Base-by-base conservation (phyloP, 23 tunicate species). In the Pegea sp. region DNA sequence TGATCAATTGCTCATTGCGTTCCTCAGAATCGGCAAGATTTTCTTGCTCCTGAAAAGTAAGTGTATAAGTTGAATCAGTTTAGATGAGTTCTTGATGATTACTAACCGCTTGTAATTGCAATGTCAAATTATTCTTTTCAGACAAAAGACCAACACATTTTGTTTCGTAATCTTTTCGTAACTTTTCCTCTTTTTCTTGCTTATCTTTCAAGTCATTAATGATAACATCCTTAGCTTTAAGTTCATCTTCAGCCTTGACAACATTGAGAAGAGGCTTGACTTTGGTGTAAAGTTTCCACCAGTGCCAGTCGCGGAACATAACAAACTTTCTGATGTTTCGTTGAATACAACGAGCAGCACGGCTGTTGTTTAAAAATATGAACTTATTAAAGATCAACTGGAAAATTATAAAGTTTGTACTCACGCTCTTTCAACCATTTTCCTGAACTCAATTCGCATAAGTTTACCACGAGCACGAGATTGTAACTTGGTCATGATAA, bases 301-400 rank as follows among this genome's bases (percentile, higher is more conserved):
- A 87, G 46, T 87, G 89, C 96, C 96, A 87, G 34, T 87, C 96
- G 61, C 88, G 87, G 78, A 87, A 87, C 49, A 69, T 78, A 61
- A 75, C 50, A 70, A 87, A 87, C 34, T 68, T 69, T 22, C 86
- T 54, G 56, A 87, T 76, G 66, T 87, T 87, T 22, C 96, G 68
- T 53, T 87, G 96, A 29, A 87, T 87, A 52, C 65, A 87, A 21
- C 66, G 54, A 22, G 70, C 59, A 21, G 93, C 99, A 31, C 81
- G 93, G 51, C 96, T 76, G 61, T 46, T 22, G 44, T 34, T 5
- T 6, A 43, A 61, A 19, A 48, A 59, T 5, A 16, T 8, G 8
- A 38, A 8, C 16, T 38, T 38, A 8, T 38, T 38, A 8, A 8
- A 8, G 11, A 8, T 38, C 16, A 8, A 8, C 46, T 8, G 16